Evolutionary conservation across 2,797 vertebrate genomes (phyloP).

Genomic region (Myotis daubentonii): DNA sequence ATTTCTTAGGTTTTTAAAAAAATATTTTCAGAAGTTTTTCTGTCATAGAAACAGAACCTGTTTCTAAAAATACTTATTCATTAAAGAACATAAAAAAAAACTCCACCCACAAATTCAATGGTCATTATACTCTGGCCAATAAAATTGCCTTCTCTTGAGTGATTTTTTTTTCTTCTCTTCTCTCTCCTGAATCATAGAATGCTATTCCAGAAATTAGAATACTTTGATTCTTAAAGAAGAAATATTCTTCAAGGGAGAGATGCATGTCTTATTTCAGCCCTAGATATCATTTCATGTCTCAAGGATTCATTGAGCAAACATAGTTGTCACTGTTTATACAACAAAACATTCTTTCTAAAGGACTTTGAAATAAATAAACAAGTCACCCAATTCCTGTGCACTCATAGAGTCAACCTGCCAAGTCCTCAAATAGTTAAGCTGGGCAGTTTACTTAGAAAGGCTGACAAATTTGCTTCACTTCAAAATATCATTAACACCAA

Average conservation of each 20-base stretch:
- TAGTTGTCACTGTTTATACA: constrained; percentile 78
- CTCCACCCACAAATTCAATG: constrained; percentile 61
- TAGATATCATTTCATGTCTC: constrained; percentile 78
- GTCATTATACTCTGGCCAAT: constrained; percentile 70
- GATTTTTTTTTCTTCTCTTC: constrained; percentile 66
- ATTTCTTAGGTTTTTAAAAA: constrained; percentile 3
- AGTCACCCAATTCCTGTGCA: constrained; percentile 74
- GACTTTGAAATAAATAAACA: constrained; percentile 60
- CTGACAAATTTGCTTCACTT: constrained; percentile 89
- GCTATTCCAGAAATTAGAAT: not conserved
- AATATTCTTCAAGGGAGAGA: constrained; percentile 76
- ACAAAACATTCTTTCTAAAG: constrained; percentile 66
- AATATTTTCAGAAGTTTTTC: not conserved
- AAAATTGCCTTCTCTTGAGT: constrained; percentile 70
- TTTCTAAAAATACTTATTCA: constrained; percentile 66
- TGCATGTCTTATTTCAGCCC: constrained; percentile 72
- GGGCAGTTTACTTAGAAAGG: constrained; percentile 87
- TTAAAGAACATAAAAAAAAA: constrained; percentile 72
- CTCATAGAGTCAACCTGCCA: constrained; percentile 77
- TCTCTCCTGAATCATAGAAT: constrained; percentile 52
- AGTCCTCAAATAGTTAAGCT: constrained; percentile 84
- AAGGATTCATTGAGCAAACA: constrained; percentile 80
- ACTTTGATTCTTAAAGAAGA: constrained; percentile 73
- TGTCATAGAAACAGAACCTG: constrained; percentile 62
- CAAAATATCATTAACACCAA: constrained; percentile 91